Percentiles rank a stretch among this genome's conserved stretches.
These are phyloP conservation scores for Dione vanillae DNA, from an alignment of 2,888 invertebrate genomes.

Conservation along the genomic window DNA sequence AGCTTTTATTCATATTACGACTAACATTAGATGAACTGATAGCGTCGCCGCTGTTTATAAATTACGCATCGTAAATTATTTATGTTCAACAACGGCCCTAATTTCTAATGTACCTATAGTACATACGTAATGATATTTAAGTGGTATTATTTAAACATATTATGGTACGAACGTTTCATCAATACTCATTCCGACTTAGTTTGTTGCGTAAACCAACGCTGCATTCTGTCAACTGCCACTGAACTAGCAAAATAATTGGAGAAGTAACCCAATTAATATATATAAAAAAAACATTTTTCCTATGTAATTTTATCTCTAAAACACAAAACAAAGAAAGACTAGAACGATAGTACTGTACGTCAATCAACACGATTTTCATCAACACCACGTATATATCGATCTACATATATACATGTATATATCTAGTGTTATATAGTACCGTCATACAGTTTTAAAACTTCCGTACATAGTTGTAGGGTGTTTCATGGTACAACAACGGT, in stretches of 20 bases:
- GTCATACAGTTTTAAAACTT: slow-evolving; percentile 25
- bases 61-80: slow-evolving; percentile 16
- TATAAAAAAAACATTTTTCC: no score
- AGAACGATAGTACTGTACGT: not conserved
- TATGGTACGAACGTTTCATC: no score
- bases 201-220: no score
- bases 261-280: no score
- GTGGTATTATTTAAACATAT: no score
- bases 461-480: slow-evolving; percentile 23
- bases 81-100: slow-evolving; percentile 41
- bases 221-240: no score
- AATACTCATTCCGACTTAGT: no score
- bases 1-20: not conserved
- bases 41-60: slow-evolving; percentile 4
- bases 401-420: slow-evolving; percentile 15
- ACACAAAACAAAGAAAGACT: slow-evolving; percentile 1
- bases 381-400: slow-evolving; percentile 30
- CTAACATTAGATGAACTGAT: slow-evolving; percentile 13
- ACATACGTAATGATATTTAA: no score
- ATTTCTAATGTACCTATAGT: no score
- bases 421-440: no score
- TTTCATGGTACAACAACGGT: not conserved
- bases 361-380: slow-evolving; percentile 1
- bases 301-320: not conserved
- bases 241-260: no score